Percentiles rank a stretch among this genome's conserved stretches.
Conservation (phyloP, 1,140 invertebrate species). For the Limonius californicus region DNA sequence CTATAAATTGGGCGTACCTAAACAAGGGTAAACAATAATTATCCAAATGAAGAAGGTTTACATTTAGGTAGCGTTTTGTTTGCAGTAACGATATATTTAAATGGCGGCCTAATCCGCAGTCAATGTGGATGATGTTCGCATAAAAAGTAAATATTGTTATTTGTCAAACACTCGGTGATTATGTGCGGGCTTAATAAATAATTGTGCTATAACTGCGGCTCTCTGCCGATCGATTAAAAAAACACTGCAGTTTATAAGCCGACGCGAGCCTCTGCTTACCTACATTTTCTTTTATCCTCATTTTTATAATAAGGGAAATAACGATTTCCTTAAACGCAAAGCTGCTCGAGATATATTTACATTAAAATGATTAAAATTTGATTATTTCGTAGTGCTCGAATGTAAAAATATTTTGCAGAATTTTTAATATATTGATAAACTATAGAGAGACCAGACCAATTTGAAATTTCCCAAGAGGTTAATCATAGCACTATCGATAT, state of each 20-base stretch:
- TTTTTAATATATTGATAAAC: no score
- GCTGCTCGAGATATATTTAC: no score
- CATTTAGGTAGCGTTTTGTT: slow-evolving; percentile 18
- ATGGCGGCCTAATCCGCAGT: slow-evolving; percentile 33
- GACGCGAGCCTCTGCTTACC: neutral
- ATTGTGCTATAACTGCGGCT: slow-evolving; percentile 30
- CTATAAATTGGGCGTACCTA: slow-evolving; percentile 21
- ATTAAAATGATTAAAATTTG: no score
- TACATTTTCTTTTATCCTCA: neutral
- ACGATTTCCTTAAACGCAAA: no score
- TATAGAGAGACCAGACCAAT: no score
- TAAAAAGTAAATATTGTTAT: slow-evolving; percentile 46
- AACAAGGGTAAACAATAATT: slow-evolving; percentile 23
- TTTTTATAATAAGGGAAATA: no score
- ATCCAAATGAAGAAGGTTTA: slow-evolving; percentile 22
- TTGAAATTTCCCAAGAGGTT: no score
- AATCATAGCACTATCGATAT: no score
- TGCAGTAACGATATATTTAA: slow-evolving; percentile 30
- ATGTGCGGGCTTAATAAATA: slow-evolving; percentile 43
- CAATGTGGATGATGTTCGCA: slow-evolving; percentile 34
- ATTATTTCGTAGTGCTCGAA: no score
- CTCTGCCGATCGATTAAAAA: neutral
- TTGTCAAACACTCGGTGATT: slow-evolving; percentile 45
- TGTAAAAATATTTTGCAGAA: no score
- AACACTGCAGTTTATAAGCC: slow-evolving; percentile 1